phyloP scores from a whole-genome alignment of 2,797 vertebrate genomes.

The Masticophis lateralis region DNA sequence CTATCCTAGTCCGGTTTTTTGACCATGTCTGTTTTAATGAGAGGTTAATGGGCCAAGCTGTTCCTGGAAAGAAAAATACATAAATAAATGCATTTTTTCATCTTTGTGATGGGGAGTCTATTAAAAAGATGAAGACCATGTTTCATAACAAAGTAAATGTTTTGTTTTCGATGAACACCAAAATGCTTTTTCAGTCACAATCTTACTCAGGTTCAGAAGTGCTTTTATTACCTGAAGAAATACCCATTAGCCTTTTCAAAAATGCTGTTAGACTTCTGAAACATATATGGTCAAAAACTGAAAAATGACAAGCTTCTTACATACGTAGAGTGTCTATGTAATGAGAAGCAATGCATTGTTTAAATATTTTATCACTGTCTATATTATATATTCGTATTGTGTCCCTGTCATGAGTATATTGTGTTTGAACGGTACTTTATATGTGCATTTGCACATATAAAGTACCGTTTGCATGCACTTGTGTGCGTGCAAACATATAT shows the following conservation, averaged over 20 bases:
- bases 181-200: slow-evolving; percentile 59
- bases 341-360: not conserved
- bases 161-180: slow-evolving; percentile 22
- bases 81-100: not conserved
- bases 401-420: not conserved
- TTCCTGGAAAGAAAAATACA: not conserved
- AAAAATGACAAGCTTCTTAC: slow-evolving; percentile 3
- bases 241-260: slow-evolving; percentile 41
- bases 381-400: slow-evolving; percentile 6
- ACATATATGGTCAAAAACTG: slow-evolving; percentile 33
- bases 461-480: too few relatives aligned
- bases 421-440: not conserved
- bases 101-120: slow-evolving; percentile 33
- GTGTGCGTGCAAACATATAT: not conserved
- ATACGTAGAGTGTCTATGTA: not conserved
- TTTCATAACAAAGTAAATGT: slow-evolving; percentile 29
- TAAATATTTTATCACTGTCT: not conserved
- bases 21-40: slow-evolving; percentile 40
- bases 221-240: slow-evolving; percentile 54
- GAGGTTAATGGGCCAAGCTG: slow-evolving; percentile 32
- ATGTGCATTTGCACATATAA: slow-evolving; percentile 2
- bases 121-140: slow-evolving; percentile 26
- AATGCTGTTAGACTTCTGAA: slow-evolving; percentile 33
- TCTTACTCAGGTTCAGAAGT: slow-evolving; percentile 46
- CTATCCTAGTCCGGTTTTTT: slow-evolving; percentile 7